Evolutionary conservation across 1,140 invertebrate species (phyloP).

Genomic region (Drosophila varians): DNA sequence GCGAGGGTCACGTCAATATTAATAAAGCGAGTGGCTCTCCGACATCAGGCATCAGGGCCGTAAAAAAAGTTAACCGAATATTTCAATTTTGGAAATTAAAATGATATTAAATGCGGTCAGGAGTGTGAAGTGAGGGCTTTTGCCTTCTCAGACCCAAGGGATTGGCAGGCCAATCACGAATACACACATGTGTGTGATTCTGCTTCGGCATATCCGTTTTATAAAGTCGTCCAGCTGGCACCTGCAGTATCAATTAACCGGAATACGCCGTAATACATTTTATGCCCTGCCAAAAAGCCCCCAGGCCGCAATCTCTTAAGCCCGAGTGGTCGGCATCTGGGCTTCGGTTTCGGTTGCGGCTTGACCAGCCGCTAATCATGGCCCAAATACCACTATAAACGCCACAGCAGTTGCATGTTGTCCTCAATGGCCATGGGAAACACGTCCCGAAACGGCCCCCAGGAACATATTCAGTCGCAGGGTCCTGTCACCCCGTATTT

Average conservation of each 20-base stretch:
- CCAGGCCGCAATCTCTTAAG: slow-evolving; percentile 62
- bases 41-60: slow-evolving; percentile 34
- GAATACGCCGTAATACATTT: slow-evolving; percentile 20
- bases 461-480: not conserved
- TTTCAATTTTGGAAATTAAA: slow-evolving; percentile 59
- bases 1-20: slow-evolving; percentile 56
- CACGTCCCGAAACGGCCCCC: not conserved
- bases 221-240: not conserved
- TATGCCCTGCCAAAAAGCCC: slow-evolving; percentile 3
- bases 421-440: slow-evolving; percentile 22
- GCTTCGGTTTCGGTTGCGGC: slow-evolving; percentile 20
- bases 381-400: slow-evolving; percentile 73
- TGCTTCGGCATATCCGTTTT: slow-evolving; percentile 10
- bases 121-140: slow-evolving; percentile 9
- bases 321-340: slow-evolving; percentile 39
- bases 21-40: slow-evolving; percentile 52
- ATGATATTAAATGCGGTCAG: slow-evolving; percentile 41
- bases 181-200: not conserved
- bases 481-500: slow-evolving; percentile 2
- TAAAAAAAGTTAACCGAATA: slow-evolving; percentile 24
- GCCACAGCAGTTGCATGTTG: slow-evolving; percentile 47
- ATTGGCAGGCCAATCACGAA: slow-evolving; percentile 32
- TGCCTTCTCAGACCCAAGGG: slow-evolving; percentile 2
- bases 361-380: slow-evolving; percentile 60
- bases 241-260: slow-evolving; percentile 36